These are phyloP conservation scores for Lamellibrachia satsuma DNA, from an alignment of 2,888 invertebrate genomes.

Conservation along the genomic window DNA sequence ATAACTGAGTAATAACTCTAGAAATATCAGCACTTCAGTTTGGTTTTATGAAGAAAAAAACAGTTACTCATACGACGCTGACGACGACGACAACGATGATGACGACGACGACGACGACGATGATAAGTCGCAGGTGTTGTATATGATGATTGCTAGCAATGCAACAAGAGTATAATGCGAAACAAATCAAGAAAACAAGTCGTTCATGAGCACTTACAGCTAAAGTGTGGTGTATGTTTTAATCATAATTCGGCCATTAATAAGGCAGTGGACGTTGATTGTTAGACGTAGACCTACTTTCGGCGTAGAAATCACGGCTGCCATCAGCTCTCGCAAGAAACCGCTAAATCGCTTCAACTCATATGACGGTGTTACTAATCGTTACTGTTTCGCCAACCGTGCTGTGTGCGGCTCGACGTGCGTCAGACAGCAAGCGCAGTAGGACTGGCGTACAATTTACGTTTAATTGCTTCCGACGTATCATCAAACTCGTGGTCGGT, in stretches of 20 bases:
- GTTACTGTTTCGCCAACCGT: too few species aligned
- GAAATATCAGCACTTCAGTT: not conserved
- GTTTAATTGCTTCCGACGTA: not conserved
- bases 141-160: not conserved
- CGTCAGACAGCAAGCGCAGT: not conserved
- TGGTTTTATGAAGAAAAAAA: not conserved
- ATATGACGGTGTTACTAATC: not conserved
- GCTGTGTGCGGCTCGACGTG: too few species aligned
- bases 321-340: not conserved
- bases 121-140: not conserved
- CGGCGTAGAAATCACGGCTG: not conserved
- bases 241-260: not conserved
- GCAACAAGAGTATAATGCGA: not conserved
- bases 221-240: not conserved
- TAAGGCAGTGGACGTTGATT: not conserved
- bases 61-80: not conserved
- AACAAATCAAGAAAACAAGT: not conserved
- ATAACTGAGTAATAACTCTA: not conserved
- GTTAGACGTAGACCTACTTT: not conserved
- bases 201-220: not conserved
- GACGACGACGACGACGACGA: not conserved
- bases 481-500: not conserved
- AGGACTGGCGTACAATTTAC: too few species aligned
- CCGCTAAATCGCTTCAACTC: not conserved
- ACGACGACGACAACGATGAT: not conserved